Percentiles rank a stretch among this genome's conserved stretches.
These are phyloP conservation scores for Loriculus beryllinus DNA, from an alignment of 2,797 vertebrate species.

Conservation along the genomic window DNA sequence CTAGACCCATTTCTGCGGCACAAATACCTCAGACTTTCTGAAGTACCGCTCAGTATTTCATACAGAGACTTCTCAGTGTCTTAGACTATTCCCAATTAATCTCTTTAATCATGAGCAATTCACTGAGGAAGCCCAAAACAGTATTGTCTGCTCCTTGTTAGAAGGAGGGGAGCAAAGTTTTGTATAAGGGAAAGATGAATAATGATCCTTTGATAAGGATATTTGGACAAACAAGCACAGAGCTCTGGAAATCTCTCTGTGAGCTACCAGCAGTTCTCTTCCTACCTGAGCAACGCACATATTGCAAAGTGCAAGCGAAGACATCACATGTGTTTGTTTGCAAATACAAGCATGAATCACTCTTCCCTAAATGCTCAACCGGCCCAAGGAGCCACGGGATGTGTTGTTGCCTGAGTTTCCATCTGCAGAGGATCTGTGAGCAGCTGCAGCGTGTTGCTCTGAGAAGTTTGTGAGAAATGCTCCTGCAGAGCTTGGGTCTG, in stretches of 20 bases:
- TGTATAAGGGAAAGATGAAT: background rate
- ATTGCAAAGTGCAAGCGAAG: background rate
- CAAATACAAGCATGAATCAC: background rate
- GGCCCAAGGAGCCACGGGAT: background rate
- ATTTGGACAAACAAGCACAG: background rate
- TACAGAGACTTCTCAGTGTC: background rate
- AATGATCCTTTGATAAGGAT: background rate
- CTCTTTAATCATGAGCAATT: background rate
- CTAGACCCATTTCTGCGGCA: background rate
- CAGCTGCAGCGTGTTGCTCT: background rate
- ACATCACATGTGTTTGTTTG: background rate
- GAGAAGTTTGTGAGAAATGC: background rate
- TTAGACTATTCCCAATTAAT: background rate
- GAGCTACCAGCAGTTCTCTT: background rate
- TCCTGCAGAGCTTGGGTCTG: background rate
- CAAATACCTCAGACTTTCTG: background rate
- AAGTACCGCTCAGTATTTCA: constrained; percentile 26
- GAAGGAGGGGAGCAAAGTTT: background rate
- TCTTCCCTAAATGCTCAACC: background rate
- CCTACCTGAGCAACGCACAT: background rate
- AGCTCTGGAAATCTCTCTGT: background rate
- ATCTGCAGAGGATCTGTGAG: background rate
- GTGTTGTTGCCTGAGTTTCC: background rate
- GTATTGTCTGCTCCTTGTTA: background rate
- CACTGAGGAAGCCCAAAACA: background rate